Evolutionary conservation across 2,113 vertebrate genomes (phyloP).

Genomic region (Peromyscus californicus): DNA sequence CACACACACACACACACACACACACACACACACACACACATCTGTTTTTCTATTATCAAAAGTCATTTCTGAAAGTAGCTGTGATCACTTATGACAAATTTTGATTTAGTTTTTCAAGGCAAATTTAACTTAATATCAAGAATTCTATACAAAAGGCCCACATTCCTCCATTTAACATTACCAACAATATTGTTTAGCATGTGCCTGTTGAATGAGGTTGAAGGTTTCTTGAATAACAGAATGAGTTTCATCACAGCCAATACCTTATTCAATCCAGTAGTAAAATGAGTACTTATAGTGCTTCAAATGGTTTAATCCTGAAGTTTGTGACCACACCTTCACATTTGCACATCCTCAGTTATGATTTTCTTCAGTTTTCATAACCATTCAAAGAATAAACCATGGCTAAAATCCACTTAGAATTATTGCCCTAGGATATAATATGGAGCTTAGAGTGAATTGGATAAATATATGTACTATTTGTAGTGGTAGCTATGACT

Average conservation of each 20-base stretch:
- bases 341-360: slow-evolving; percentile 85
- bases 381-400: slow-evolving; percentile 88
- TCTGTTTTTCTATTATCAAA: not conserved
- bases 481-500: slow-evolving; percentile 82
- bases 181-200: slow-evolving; percentile 80
- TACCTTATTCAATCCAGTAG: slow-evolving; percentile 85
- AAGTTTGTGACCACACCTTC: slow-evolving; percentile 81
- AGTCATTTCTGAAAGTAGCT: not conserved
- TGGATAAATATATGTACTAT: slow-evolving; percentile 83
- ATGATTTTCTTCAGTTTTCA: slow-evolving; percentile 83
- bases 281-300: slow-evolving; percentile 83
- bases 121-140: slow-evolving; percentile 87
- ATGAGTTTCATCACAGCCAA: slow-evolving; percentile 85
- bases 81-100: not conserved
- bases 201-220: slow-evolving; percentile 82
- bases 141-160: slow-evolving; percentile 86
- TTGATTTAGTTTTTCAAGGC: slow-evolving; percentile 83
- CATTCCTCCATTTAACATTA: slow-evolving; percentile 84
- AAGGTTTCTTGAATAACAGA: slow-evolving; percentile 78
- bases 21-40: not conserved
- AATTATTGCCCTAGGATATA: slow-evolving; percentile 84
- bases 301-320: slow-evolving; percentile 85
- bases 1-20: not conserved
- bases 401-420: slow-evolving; percentile 85
- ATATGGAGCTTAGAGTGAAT: slow-evolving; percentile 81